Conservation (phyloP, 2,797 vertebrate genomes). For the Cacajao melanocephalus region DNA sequence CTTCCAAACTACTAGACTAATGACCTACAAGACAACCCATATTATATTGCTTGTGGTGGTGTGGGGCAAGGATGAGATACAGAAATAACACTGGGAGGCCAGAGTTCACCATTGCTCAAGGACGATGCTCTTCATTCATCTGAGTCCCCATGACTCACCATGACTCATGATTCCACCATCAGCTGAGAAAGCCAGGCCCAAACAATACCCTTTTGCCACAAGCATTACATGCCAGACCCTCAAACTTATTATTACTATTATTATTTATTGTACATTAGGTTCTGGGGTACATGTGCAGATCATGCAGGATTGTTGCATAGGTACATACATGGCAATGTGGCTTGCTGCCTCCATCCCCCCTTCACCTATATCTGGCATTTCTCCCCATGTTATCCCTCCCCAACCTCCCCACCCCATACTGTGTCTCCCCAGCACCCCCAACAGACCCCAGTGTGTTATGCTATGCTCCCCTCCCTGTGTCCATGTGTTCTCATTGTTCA, state of each 20-base stretch:
- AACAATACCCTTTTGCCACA: background rate
- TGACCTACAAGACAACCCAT: background rate
- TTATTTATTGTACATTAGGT: too few relatives aligned
- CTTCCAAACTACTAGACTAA: background rate
- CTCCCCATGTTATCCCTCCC: too few relatives aligned
- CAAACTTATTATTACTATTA: background rate
- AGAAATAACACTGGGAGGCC: background rate
- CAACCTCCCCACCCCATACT: too few relatives aligned
- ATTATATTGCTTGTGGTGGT: background rate
- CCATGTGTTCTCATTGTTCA: too few relatives aligned
- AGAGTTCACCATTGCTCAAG: background rate
- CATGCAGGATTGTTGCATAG: too few relatives aligned
- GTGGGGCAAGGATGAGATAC: background rate
- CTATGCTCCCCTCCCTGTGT: too few relatives aligned
- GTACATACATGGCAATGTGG: too few relatives aligned
- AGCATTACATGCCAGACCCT: background rate
- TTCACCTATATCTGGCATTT: too few relatives aligned
- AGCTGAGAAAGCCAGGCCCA: background rate
- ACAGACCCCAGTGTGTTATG: too few relatives aligned
- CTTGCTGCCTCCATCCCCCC: too few relatives aligned
- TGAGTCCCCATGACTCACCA: background rate
- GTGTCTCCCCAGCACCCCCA: too few relatives aligned
- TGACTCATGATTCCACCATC: background rate
- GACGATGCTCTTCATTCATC: background rate
- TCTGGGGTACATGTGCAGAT: too few relatives aligned